Base-by-base conservation (phyloP, 2,888 invertebrate genomes). In the Cheilosia urbana region DNA sequence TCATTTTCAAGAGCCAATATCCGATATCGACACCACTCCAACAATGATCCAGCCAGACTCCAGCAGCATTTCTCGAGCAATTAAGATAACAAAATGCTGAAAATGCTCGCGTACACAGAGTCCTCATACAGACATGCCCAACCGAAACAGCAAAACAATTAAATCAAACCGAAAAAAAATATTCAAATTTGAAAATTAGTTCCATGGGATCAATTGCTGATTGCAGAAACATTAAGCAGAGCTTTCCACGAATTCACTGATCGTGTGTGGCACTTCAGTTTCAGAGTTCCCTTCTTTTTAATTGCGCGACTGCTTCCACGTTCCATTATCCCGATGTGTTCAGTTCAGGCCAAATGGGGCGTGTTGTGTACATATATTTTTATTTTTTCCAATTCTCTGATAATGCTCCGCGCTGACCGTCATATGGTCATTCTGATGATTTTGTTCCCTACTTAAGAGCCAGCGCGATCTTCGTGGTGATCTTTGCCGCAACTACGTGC, bases 151-250 rank as follows among this genome's bases (percentile, higher is more conserved):
- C 11, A 47, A 51, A 68, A 68, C 17, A 62, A 55, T 53, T 53
- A 27, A 40, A 57, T 47, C 15, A 24, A 6, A 27, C 27, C 27
- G 27, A 24, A 15, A 66, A 60, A 60, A 55, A 3, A 6, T 37
- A 66, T 30, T 73, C 24, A 73, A 66, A 68, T 80, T 75, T 58
- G 45, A 65, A 80, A 69, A 79, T 75, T 75, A 69, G 69, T 58
- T 84, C 80, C 84, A 69, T 84, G 84, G 84, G 84, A 84, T 65
- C 80, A 80, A 80, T 84, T 84, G 69, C 80, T 71, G 80, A 84
- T 84, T 75, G 80, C 69, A 37, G 60, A 79, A 53, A 71, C 75
- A 84, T 80, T 84, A 66, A 60, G 71, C 84, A 84, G 69, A 80
- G 53, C 79, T 84, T 84, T 84, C 79, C 37, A 42, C 57, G 63